Conservation (phyloP, 2,888 invertebrate species). For the Drosophila nigritarsus region DNA sequence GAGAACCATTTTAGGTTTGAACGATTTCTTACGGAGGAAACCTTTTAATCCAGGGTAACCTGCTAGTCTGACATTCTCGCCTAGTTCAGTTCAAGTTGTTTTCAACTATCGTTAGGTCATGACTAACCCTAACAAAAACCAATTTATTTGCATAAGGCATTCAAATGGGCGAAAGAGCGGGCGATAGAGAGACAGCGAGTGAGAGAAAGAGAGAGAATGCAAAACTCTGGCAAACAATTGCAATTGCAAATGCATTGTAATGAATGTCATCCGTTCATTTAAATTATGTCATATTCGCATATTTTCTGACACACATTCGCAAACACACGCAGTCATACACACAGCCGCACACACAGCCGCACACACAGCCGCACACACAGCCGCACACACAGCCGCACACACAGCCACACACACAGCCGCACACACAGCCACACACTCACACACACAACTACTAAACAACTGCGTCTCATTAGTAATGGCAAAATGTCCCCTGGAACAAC, state of each 20-base stretch:
- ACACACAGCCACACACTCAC: constrained; percentile 7
- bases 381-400: too few relatives aligned
- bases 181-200: background rate
- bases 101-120: constrained; percentile 18
- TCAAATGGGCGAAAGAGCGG: background rate
- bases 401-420: constrained; percentile 6
- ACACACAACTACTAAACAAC: constrained; percentile 47
- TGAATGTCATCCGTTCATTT: constrained; percentile 82
- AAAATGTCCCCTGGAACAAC: constrained; percentile 23
- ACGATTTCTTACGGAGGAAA: background rate
- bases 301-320: constrained; percentile 58
- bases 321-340: constrained; percentile 35
- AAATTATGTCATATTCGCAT: constrained; percentile 75
- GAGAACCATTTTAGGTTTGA: background rate
- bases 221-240: constrained; percentile 41
- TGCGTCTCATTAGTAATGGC: constrained; percentile 70
- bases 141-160: constrained; percentile 12
- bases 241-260: constrained; percentile 70
- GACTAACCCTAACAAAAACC: constrained; percentile 40
- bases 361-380: constrained; percentile 13
- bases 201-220: background rate
- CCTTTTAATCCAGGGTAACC: background rate
- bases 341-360: background rate
- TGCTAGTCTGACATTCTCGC: background rate
- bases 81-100: background rate